Conservation (phyloP, 2,888 invertebrate genomes). For the Arrhopalites spinosus region DNA sequence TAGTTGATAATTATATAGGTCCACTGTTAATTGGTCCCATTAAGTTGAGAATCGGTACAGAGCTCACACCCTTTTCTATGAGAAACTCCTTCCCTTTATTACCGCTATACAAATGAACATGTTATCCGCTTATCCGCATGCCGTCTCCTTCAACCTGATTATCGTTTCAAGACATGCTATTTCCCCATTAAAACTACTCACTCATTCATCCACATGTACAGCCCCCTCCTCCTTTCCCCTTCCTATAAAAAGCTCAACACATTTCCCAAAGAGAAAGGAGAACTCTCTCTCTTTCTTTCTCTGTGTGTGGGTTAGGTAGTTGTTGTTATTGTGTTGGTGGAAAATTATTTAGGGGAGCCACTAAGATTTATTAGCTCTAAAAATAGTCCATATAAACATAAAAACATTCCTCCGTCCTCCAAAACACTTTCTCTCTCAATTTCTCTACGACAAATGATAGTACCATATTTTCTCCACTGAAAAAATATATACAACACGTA, state of each 20-base stretch:
- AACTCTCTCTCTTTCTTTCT: no score
- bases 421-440: no score
- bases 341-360: conserved; percentile 6
- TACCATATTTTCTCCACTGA: no score
- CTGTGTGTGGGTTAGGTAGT: no score
- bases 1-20: conserved; percentile 17
- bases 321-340: not conserved
- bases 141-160: not conserved
- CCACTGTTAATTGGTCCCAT: conserved; percentile 19
- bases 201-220: not conserved
- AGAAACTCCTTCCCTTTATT: conserved; percentile 16
- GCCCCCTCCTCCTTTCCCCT: not conserved
- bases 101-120: conserved; percentile 22
- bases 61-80: conserved; percentile 16
- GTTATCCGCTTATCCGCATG: conserved; percentile 23
- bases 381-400: not conserved
- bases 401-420: not conserved
- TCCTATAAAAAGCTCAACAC: not conserved
- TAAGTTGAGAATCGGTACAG: conserved; percentile 6
- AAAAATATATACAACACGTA: no score
- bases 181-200: conserved; percentile 11
- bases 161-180: conserved; percentile 15
- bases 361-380: conserved; percentile 10
- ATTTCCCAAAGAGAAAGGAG: not conserved
- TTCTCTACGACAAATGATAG: no score